phyloP scores from a whole-genome alignment of 23 tunicate genomes.

The Styela plicata region DNA sequence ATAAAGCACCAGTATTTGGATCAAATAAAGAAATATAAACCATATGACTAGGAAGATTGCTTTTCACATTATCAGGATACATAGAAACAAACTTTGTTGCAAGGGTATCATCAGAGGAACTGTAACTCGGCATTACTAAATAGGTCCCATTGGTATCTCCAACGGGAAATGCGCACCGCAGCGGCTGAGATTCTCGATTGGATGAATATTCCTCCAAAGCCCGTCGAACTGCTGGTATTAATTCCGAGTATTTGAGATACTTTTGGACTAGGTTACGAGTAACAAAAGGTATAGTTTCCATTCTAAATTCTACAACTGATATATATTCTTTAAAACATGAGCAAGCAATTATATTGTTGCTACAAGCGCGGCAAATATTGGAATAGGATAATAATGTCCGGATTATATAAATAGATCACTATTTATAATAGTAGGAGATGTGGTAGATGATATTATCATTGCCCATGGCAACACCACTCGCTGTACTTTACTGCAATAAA shows the following conservation, averaged over 20 bases:
- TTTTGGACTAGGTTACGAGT: background rate
- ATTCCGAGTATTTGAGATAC: slow-evolving; percentile 10
- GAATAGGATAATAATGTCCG: no score
- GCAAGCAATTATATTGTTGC: no score
- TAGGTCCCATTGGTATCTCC: slow-evolving; percentile 7
- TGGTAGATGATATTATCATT: no score
- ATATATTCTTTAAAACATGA: no score
- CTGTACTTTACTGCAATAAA: no score
- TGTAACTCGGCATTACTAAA: slow-evolving; percentile 29
- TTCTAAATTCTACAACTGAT: no score
- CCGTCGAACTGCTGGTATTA: slow-evolving; percentile 12
- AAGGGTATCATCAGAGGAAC: background rate
- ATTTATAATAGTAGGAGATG: no score
- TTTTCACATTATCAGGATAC: slow-evolving; percentile 22
- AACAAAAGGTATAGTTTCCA: slow-evolving; percentile 13
- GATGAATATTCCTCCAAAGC: slow-evolving; percentile 14
- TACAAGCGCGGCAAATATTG: no score
- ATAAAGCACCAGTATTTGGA: background rate
- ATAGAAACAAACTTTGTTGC: slow-evolving; percentile 9
- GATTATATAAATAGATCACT: no score
- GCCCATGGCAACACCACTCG: no score
- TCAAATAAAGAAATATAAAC: slow-evolving; percentile 14
- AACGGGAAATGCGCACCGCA: background rate
- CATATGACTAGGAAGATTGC: slow-evolving; percentile 8
- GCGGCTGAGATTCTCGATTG: slow-evolving; percentile 13